A percentile compares a stretch with the other conserved stretches of the same genome.
Evolutionary conservation across 2,113 vertebrate species (phyloP).

Genomic region (Pteropus alecto): DNA sequence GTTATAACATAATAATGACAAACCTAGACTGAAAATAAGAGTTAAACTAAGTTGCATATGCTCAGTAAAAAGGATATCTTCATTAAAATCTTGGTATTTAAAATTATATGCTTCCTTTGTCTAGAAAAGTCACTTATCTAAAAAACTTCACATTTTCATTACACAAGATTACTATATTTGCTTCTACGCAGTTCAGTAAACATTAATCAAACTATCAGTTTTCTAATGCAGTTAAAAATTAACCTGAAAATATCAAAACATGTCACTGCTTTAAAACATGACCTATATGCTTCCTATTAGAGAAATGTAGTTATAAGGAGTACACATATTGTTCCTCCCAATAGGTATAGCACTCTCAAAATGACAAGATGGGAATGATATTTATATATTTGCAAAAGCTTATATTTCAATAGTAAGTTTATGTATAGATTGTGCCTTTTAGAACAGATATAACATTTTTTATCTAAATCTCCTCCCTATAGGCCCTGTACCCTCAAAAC

Average conservation of each 20-base stretch:
- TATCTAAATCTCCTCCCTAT: not conserved
- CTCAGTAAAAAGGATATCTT: not conserved
- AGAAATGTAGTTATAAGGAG: not conserved
- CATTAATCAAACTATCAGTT: not conserved
- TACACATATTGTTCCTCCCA: not conserved
- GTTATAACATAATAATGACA: not conserved
- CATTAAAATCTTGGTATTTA: not conserved
- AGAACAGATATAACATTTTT: not conserved
- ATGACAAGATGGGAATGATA: not conserved
- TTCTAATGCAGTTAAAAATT: conserved; percentile 4
- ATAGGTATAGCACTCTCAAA: not conserved
- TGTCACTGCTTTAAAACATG: not conserved
- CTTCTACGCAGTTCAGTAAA: conserved; percentile 18
- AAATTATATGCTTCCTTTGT: not conserved
- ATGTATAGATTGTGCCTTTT: not conserved
- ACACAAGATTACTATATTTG: not conserved
- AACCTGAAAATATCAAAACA: not conserved
- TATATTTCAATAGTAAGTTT: not conserved
- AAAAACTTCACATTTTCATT: not conserved
- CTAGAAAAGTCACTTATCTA: not conserved
- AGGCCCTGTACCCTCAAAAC: not conserved
- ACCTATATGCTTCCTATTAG: not conserved
- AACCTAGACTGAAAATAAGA: not conserved
- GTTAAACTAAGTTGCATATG: not conserved
- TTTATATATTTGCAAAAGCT: not conserved